These are phyloP conservation scores for Cichladusa arquata DNA, from an alignment of 2,113 vertebrate genomes.

Conservation along the genomic window DNA sequence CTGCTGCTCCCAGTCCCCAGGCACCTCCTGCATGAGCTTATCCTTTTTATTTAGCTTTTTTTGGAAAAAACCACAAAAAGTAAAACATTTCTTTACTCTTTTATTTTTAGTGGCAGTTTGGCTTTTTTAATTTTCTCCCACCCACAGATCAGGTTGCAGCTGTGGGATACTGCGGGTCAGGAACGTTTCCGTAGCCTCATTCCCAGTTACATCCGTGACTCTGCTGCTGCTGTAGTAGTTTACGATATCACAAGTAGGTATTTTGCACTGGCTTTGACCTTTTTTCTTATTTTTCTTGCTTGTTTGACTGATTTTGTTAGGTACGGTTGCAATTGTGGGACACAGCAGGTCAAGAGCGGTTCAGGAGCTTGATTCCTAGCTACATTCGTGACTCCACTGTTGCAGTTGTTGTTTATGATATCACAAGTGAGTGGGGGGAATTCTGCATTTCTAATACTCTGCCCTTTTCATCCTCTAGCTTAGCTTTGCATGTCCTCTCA, in stretches of 20 bases:
- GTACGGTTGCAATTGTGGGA: slow-evolving; percentile 93
- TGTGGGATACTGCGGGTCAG: slow-evolving; percentile 98
- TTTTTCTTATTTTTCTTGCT: slow-evolving; percentile 77
- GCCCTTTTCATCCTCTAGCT: slow-evolving; percentile 63
- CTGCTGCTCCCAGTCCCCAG: slow-evolving; percentile 47
- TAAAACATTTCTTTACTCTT: slow-evolving; percentile 43
- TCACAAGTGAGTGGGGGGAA: slow-evolving; percentile 92
- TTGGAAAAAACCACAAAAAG: not conserved
- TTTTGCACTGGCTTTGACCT: slow-evolving; percentile 71
- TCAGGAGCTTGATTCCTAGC: slow-evolving; percentile 94
- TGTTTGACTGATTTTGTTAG: slow-evolving; percentile 84
- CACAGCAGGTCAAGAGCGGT: slow-evolving; percentile 91
- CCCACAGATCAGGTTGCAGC: slow-evolving; percentile 97
- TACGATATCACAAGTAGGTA: slow-evolving; percentile 99
- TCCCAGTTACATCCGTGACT: slow-evolving; percentile 99
- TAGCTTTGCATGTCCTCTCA: slow-evolving; percentile 75
- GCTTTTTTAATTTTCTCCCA: slow-evolving; percentile 75
- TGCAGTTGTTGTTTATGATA: slow-evolving; percentile 93
- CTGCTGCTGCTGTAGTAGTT: slow-evolving; percentile 96
- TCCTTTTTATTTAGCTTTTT: slow-evolving; percentile 30
- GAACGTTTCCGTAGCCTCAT: slow-evolving; percentile 99
- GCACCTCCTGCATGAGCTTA: slow-evolving; percentile 56
- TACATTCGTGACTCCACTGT: slow-evolving; percentile 94
- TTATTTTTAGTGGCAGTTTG: slow-evolving; percentile 69
- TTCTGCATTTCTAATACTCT: slow-evolving; percentile 76